These are phyloP conservation scores for Steinernema khuongi DNA, from an alignment of 1,140 invertebrate genomes.

Conservation along the genomic window DNA sequence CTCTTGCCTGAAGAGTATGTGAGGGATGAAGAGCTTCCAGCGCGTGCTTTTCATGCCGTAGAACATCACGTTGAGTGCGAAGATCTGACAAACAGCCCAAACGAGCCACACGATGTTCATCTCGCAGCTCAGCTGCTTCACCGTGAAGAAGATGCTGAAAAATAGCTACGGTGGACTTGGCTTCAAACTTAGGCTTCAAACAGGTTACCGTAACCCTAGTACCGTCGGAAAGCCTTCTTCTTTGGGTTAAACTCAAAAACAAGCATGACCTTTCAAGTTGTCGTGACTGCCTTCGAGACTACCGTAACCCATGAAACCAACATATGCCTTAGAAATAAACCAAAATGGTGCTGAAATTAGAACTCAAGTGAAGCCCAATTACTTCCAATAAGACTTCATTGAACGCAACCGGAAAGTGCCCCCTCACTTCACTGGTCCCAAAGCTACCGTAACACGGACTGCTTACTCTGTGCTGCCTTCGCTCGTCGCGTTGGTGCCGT, in stretches of 20 bases:
- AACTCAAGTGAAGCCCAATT: too few relatives aligned
- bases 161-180: not conserved
- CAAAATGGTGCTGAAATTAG: too few relatives aligned
- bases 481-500: not conserved
- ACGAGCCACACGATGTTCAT: slow-evolving; percentile 35
- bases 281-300: too few relatives aligned
- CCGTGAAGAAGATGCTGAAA: slow-evolving; percentile 16
- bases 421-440: too few relatives aligned
- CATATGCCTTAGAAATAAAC: not conserved
- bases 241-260: not conserved
- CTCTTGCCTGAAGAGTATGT: slow-evolving; percentile 37
- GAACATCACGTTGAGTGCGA: slow-evolving; percentile 34
- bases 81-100: slow-evolving; percentile 36
- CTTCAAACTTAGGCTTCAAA: slow-evolving; percentile 8
- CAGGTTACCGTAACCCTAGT: slow-evolving; percentile 16
- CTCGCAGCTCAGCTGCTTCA: slow-evolving; percentile 27
- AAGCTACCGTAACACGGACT: not conserved
- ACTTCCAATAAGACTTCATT: too few relatives aligned
- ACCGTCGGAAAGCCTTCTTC: not conserved
- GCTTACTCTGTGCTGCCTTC: not conserved
- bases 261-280: too few relatives aligned
- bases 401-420: too few relatives aligned
- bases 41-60: slow-evolving; percentile 38
- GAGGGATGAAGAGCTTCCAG: slow-evolving; percentile 37
- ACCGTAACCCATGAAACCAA: not conserved